Percentiles rank a stretch among this genome's conserved stretches.
phyloP scores from a whole-genome alignment of 2,797 vertebrate genomes.

The Crocidura indochinensis region DNA sequence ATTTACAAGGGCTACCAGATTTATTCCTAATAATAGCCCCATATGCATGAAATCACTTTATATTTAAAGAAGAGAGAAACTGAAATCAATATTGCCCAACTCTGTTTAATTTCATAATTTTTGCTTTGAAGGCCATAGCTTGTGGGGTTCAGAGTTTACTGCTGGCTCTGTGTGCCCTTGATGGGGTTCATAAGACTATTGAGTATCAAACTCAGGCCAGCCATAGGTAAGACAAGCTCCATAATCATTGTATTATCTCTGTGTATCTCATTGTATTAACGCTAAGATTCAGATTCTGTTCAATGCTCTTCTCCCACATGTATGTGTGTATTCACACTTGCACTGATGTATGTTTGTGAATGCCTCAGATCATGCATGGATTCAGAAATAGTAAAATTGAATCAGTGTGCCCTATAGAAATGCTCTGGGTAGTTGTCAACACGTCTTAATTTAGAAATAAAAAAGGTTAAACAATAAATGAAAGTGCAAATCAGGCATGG shows the following conservation, averaged over 20 bases:
- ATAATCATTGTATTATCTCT: no score
- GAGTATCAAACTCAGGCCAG: no score
- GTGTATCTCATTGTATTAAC: no score
- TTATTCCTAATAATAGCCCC: background rate
- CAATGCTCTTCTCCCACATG: background rate
- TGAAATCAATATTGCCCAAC: background rate
- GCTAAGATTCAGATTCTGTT: background rate
- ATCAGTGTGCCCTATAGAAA: background rate
- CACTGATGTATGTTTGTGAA: background rate
- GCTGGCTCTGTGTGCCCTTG: no score
- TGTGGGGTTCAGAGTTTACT: no score
- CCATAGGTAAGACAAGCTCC: no score
- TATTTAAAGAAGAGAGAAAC: background rate
- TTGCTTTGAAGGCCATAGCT: no score
- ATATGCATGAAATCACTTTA: background rate
- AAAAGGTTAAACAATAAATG: conserved; percentile 34
- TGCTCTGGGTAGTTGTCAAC: conserved; percentile 14
- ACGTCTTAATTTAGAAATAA: conserved; percentile 69
- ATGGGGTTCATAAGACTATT: no score
- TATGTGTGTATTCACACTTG: background rate
- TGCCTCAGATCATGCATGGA: background rate
- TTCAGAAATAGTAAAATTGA: background rate
- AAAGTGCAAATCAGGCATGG: background rate
- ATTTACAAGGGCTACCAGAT: background rate
- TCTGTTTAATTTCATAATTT: background rate